Evolutionary conservation across 2,797 vertebrate genomes (phyloP).

Genomic region (Pristis pectinata): DNA sequence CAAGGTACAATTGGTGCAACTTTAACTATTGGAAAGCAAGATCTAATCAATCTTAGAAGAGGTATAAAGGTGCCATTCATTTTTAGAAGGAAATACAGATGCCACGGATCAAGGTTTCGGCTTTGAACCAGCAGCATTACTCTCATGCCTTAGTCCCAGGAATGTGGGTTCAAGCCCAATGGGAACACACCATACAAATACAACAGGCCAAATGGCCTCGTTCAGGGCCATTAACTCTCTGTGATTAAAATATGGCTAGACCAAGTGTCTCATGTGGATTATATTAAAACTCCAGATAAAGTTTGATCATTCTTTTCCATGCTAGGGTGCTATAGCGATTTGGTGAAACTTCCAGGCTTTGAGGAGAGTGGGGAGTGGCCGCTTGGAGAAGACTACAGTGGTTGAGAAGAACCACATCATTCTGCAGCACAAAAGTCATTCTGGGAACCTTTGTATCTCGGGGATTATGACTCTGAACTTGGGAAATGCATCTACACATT

Average conservation of each 20-base stretch:
- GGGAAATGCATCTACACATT: no score
- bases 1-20: not conserved
- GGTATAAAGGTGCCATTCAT: not conserved
- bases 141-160: not conserved
- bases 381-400: no score
- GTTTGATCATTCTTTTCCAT: not conserved
- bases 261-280: not conserved
- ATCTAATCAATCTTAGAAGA: not conserved
- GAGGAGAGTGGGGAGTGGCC: no score
- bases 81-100: not conserved
- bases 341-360: no score
- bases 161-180: not conserved
- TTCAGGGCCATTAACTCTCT: no score
- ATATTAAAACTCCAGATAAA: not conserved
- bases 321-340: not conserved
- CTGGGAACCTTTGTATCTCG: not conserved
- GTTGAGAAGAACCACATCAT: not conserved
- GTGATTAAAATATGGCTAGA: not conserved
- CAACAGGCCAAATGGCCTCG: no score
- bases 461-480: not conserved
- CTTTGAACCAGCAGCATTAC: not conserved
- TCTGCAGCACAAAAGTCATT: not conserved
- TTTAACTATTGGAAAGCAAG: not conserved
- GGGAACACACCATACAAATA: not conserved
- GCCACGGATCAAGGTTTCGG: not conserved